phyloP scores from a whole-genome alignment of 2,888 invertebrate genomes.

The Calliopum simillimum region DNA sequence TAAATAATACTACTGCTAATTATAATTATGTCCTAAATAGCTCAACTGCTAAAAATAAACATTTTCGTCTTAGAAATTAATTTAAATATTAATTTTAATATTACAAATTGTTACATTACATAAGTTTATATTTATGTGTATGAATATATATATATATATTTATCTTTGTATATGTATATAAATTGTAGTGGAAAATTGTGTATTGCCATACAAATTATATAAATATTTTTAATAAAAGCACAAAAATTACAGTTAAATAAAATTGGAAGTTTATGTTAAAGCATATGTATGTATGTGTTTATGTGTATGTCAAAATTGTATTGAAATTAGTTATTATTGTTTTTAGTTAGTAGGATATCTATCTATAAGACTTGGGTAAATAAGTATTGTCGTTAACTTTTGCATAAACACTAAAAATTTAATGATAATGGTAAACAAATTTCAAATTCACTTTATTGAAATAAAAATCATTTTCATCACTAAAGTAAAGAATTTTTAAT shows the following conservation, averaged over 20 bases:
- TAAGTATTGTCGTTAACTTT: too few species aligned
- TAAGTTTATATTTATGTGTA: constrained; percentile 48
- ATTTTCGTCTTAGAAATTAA: constrained; percentile 46
- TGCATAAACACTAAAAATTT: too few species aligned
- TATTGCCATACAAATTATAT: too few species aligned
- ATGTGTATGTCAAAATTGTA: background rate
- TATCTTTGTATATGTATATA: constrained; percentile 40
- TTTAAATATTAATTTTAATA: constrained; percentile 46
- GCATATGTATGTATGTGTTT: constrained; percentile 1
- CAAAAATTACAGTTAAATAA: too few species aligned
- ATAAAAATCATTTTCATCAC: too few species aligned
- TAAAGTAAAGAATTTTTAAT: too few species aligned
- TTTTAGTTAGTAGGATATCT: too few species aligned
- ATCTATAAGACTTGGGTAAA: too few species aligned
- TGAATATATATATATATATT: constrained; percentile 37
- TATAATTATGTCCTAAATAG: constrained; percentile 34
- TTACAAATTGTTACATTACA: constrained; percentile 59
- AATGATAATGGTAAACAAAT: too few species aligned
- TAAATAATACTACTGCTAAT: constrained; percentile 19
- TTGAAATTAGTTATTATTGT: background rate
- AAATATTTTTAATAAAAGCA: too few species aligned
- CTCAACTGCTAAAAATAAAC: constrained; percentile 49
- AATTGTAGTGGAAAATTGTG: constrained; percentile 28
- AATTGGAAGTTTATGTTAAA: too few species aligned
- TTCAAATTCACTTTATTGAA: too few species aligned